Base-by-base conservation (phyloP, 2,113 vertebrate genomes). In the Sula dactylatra region DNA sequence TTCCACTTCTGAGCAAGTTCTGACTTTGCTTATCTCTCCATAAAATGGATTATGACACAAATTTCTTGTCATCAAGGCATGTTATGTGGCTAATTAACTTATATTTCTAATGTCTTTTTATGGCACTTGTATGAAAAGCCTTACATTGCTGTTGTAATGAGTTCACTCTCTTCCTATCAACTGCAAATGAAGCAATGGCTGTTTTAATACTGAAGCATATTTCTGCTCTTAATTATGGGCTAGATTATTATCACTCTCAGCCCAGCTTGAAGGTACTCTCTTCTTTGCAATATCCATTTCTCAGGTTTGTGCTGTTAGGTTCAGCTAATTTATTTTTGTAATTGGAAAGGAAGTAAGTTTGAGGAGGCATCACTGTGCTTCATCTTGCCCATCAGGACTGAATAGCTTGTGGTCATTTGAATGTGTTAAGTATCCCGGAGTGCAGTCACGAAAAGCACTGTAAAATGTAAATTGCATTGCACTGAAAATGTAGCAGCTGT, bases 291-390 rank as follows among this genome's bases (percentile, higher is more conserved):
- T 95, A 96, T 85, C 82, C 82, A 91, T 97, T 95, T 97, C 93
- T 96, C 93, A 95, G 82, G 87, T 95, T 93, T 96, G 61, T 86
- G 87, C 79, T 91, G 89, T 70, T 97, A 84, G 91, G 91, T 95
- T 87, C 89, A 94, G 71, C 79, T 97, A 96, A 96, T 97, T 96
- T 97, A 95, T 94, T 96, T 95, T 96, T 93, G 79, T 92, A 97
- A 97, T 96, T 92, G 94, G 94, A 97, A 97, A 93, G 87, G 89
- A 96, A 90, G 93, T 78, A 74, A 86, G 87, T 95, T 94, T 94
- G 92, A 95, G 87, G 54, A 93, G 87, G 45, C 92, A 94, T 96
- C 94, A 87, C 77, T 86, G 91, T 90, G 92, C 79, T 95, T 96
- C 91, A 91, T 96, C 97, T 96, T 97, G 82, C 93, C 94, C 94